Evolutionary conservation across 2,113 vertebrate genomes (phyloP), one percentile per base, ranked within the genome.

Genomic region (Telmatochromis sp.): DNA sequence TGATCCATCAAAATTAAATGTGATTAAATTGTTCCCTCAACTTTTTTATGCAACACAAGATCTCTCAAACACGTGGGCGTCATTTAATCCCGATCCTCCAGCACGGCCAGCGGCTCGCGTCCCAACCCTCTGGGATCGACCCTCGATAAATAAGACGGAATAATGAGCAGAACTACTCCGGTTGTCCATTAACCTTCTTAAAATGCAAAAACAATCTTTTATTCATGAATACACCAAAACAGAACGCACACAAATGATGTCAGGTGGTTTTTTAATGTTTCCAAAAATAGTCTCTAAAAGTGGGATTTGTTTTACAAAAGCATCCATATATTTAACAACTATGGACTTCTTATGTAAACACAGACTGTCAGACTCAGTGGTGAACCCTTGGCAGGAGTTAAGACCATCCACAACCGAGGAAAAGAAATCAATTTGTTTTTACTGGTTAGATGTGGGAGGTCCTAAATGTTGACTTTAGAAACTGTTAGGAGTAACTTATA

Each of bases 221-320:
- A 15, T 53, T 8, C 42, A 80, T 5, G 45, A 86, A 19, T 65
- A 33, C 63, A 7, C 12, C 73, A 86, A 84, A 88, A 78, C 51
- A 88, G 26, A n/a, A 68, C 23, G 3, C 17, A 84, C 13, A 87
- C 63, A 89, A 87, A 51, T 92, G 86, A 95, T 94, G 94, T 93
- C 94, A 95, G 91, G 86, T 91, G 90, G 90, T 89, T 92, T 93
- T 95, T 95, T 95, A 94, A 95, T 96, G 93, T 94, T 94, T 94
- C 93, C 90, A 95, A 96, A 96, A 95, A 95, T 95, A 96, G 93
- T 95, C 93, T 95, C 94, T 96, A 92, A 93, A 95, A 94, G 78
- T 92, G 93, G 93, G 94, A 93, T 91, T 95, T 86, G 89, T 95
- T 95, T 94, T 95, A 96, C 94, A 96, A 96, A 96, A 95, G 93